Percentiles rank a stretch among this genome's conserved stretches.
These are phyloP conservation scores for Acrobasis consociella DNA, from an alignment of 2,888 invertebrate species.

Conservation along the genomic window DNA sequence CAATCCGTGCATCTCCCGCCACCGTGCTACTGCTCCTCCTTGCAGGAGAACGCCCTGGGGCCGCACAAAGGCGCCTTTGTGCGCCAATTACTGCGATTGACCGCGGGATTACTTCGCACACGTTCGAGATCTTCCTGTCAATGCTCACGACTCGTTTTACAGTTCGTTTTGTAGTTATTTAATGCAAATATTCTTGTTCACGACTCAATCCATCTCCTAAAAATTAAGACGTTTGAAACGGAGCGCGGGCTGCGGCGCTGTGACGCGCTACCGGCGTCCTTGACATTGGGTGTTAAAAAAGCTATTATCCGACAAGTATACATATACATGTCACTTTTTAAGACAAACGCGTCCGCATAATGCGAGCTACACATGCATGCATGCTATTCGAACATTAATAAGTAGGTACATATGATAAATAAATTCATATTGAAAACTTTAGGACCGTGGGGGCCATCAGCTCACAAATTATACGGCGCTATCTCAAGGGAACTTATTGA, in stretches of 20 bases:
- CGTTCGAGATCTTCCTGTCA: slow-evolving; percentile 20
- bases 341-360: background rate
- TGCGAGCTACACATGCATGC: background rate
- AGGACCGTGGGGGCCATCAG: no score
- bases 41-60: slow-evolving; percentile 11
- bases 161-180: background rate
- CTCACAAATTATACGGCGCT: no score
- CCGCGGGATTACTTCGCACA: slow-evolving; percentile 24
- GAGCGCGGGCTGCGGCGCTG: background rate
- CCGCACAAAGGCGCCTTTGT: slow-evolving; percentile 45
- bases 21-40: background rate
- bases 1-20: slow-evolving; percentile 20
- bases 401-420: background rate
- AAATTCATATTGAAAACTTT: no score
- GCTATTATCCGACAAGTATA: slow-evolving; percentile 3
- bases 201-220: no score
- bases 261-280: background rate
- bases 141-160: slow-evolving; percentile 21
- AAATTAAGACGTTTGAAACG: background rate
- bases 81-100: slow-evolving; percentile 43
- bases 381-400: background rate
- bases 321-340: background rate
- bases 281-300: slow-evolving; percentile 8
- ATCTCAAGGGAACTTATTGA: no score
- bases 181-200: no score